phyloP scores from a whole-genome alignment of 2,888 invertebrate species.

The Lucinisca nassula region DNA sequence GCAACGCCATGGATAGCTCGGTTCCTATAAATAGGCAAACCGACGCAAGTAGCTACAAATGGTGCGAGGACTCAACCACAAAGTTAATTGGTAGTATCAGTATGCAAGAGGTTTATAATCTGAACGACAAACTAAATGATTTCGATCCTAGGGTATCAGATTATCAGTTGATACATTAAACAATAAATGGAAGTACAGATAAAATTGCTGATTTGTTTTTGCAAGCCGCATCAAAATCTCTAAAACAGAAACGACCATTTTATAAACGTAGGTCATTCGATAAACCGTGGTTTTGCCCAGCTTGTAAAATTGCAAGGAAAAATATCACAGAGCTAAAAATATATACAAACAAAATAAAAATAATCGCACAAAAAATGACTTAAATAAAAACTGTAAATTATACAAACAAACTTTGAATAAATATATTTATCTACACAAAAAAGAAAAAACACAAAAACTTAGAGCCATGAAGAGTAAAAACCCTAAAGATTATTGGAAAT shows the following conservation, averaged over 20 bases:
- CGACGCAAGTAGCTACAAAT: too few relatives aligned
- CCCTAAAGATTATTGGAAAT: slow-evolving; percentile 18
- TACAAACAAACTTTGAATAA: slow-evolving; percentile 22
- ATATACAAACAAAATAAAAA: background rate
- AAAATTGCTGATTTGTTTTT: background rate
- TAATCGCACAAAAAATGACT: background rate
- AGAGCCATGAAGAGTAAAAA: background rate
- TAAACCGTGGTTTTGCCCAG: background rate
- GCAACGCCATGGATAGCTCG: too few relatives aligned
- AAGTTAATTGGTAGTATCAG: too few relatives aligned
- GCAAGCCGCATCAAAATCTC: background rate
- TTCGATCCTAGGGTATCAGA: too few relatives aligned
- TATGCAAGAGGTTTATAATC: too few relatives aligned
- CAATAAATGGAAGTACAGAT: background rate
- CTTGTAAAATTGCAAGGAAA: slow-evolving; percentile 4
- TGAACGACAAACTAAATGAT: too few relatives aligned
- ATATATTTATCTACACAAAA: background rate
- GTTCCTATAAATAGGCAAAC: too few relatives aligned
- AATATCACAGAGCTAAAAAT: background rate
- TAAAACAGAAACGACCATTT: background rate
- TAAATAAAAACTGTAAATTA: background rate
- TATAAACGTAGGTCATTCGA: background rate
- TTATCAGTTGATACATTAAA: too few relatives aligned
- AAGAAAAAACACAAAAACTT: background rate
- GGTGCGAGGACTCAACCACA: too few relatives aligned